Evolutionary conservation across 2,888 invertebrate species (phyloP).

Genomic region (Priocnemis perturbator): DNA sequence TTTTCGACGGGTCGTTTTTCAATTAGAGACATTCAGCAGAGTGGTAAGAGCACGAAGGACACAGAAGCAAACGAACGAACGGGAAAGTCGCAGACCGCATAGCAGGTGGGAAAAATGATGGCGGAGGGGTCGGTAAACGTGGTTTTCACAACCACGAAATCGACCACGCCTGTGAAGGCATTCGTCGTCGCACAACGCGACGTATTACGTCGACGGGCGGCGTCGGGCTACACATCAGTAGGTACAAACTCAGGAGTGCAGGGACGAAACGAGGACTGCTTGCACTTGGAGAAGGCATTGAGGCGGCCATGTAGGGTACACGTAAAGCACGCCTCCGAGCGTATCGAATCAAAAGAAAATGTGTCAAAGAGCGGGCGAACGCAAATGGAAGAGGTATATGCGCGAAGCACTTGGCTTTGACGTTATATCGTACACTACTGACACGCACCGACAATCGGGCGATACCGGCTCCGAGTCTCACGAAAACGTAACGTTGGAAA

Average conservation of each 20-base stretch:
- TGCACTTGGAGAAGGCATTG: slow-evolving; percentile 9
- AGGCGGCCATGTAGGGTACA: neutral
- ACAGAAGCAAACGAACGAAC: neutral
- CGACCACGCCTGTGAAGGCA: slow-evolving; percentile 13
- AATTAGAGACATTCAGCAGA: slow-evolving; percentile 22
- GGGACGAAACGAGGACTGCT: neutral
- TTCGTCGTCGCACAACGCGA: slow-evolving; percentile 21
- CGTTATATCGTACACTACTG: slow-evolving; percentile 48
- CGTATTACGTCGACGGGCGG: slow-evolving; percentile 9
- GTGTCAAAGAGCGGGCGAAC: slow-evolving; percentile 68
- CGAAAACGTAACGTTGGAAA: slow-evolving; percentile 28
- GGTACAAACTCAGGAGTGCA: neutral
- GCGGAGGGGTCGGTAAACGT: slow-evolving; percentile 25
- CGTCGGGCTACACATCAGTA: too few relatives aligned
- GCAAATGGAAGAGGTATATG: slow-evolving; percentile 62
- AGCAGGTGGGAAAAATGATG: slow-evolving; percentile 13
- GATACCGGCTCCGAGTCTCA: neutral
- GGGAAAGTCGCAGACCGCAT: slow-evolving; percentile 25
- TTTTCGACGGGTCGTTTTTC: slow-evolving; percentile 23
- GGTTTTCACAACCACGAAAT: slow-evolving; percentile 17
- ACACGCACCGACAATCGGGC: slow-evolving; percentile 13
- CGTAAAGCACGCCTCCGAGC: slow-evolving; percentile 30
- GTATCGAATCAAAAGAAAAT: slow-evolving; percentile 71
- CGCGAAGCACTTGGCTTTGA: slow-evolving; percentile 58
- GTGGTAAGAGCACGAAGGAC: slow-evolving; percentile 1